Base-by-base conservation (phyloP, 2,888 invertebrate genomes). In the Leucophenga montana region DNA sequence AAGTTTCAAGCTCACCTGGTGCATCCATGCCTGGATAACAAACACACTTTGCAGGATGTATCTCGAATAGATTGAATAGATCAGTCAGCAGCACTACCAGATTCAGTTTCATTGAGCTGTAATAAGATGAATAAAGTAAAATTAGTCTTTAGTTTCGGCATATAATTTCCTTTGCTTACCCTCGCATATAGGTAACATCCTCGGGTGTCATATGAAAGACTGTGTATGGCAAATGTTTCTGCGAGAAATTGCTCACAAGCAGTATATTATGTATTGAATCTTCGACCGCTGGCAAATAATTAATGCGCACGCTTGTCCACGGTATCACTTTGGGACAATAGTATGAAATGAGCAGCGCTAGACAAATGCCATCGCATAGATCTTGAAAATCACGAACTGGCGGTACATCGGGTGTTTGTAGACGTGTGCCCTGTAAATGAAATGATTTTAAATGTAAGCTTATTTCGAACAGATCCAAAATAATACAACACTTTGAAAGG, bases 201-300 rank as follows among this genome's bases (percentile, higher is more conserved):
- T 98, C 97, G n/a, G 96, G 95, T 89, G 94, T 92, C 92, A 98
- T 94, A 89, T 97, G 97, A 91, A 97, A 97, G 87, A 96, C 94
- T 85, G 95, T 93, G 87, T 94, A 93, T 83, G 97, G 96, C 88
- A 97, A 91, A 88, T 94, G 92, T 85, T 92, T 92, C 84, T 92
- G 91, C 88, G 97, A 97, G 91, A 98, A 97, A 86, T 94, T 92
- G 88, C 94, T 92, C 74, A 98, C 95, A 85, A 97, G 91, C 88
- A 94, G 92, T 67, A 98, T 92, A 90, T 98, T 98, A 90, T 97
- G 95, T 80, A 97, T 91, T 79, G 96, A 96, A 90, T 97, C 97
- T 78, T 89, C 89, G 33, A 89, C 88, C 18, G 89, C 88, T 69
- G 89, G 89, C 79, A 89, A 80, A 87, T 89, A 89, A 74, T 88